phyloP scores from a whole-genome alignment of 2,888 invertebrate genomes.

The Chydorus sphaericus region DNA sequence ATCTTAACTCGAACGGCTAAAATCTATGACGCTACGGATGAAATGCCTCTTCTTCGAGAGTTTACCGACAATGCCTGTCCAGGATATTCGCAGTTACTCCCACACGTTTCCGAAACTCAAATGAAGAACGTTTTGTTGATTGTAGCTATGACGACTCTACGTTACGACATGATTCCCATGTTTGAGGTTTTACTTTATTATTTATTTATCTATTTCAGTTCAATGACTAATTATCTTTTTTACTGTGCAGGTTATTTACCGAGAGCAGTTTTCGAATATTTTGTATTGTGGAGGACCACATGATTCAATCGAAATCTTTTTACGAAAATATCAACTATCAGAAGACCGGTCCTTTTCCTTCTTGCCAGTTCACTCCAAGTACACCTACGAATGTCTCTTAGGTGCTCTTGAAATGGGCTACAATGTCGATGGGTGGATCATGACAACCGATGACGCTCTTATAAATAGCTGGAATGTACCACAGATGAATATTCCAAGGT shows the following conservation, averaged over 20 bases:
- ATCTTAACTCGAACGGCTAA: conserved; percentile 1
- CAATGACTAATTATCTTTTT: no score
- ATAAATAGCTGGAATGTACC: conserved; percentile 22
- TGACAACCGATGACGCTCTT: conserved; percentile 23
- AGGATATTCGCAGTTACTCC: conserved; percentile 22
- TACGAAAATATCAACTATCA: conserved; percentile 22
- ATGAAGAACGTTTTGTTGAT: conserved; percentile 22
- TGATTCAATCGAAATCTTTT: conserved; percentile 22
- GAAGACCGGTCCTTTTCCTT: conserved; percentile 24
- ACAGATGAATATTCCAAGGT: conserved; percentile 21
- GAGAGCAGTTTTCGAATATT: conserved; percentile 23
- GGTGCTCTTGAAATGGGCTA: conserved; percentile 26
- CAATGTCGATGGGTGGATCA: conserved; percentile 23
- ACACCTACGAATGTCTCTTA: conserved; percentile 24
- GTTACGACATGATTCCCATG: conserved; percentile 23
- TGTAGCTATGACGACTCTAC: conserved; percentile 23
- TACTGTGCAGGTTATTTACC: no score
- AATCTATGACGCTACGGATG: conserved; percentile 7
- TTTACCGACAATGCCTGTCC: conserved; percentile 23
- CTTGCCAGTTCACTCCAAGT: conserved; percentile 23
- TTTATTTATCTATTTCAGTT: no score
- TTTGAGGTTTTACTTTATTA: no score
- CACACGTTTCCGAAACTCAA: conserved; percentile 18
- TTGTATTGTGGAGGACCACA: conserved; percentile 25
- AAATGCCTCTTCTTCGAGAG: conserved; percentile 22